A percentile compares a stretch with the other conserved stretches of the same genome.
phyloP scores from a whole-genome alignment of 2,113 vertebrate genomes.

The Brachirus orientalis region DNA sequence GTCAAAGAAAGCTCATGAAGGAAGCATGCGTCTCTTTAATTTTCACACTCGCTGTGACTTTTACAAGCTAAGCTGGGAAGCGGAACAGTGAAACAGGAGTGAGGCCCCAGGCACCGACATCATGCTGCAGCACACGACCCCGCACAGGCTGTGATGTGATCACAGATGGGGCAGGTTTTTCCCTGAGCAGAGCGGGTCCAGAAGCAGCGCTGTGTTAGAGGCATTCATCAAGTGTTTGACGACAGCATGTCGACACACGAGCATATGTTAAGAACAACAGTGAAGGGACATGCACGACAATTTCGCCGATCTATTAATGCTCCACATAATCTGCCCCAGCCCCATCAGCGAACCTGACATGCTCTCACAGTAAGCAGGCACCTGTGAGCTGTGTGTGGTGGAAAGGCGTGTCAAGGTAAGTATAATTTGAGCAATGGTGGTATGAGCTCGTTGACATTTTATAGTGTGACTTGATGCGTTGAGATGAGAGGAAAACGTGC shows the following conservation, averaged over 20 bases:
- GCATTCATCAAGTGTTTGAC: not conserved
- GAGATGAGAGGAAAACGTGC: not conserved
- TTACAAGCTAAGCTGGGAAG: constrained; percentile 65
- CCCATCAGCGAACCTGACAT: too few species aligned
- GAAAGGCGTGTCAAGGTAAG: constrained; percentile 15
- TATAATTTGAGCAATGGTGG: constrained; percentile 13
- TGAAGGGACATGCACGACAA: constrained; percentile 3
- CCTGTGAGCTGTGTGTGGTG: not conserved
- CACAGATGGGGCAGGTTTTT: constrained; percentile 18
- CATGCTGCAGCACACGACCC: constrained; percentile 16
- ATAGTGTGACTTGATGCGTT: constrained; percentile 15
- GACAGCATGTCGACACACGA: constrained; percentile 4
- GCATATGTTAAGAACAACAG: constrained; percentile 13
- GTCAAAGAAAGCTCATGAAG: constrained; percentile 66
- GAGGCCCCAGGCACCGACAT: constrained; percentile 28
- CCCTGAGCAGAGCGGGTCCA: constrained; percentile 30
- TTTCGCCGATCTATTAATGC: too few species aligned
- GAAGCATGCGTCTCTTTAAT: constrained; percentile 64
- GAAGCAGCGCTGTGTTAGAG: too few species aligned
- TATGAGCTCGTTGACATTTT: constrained; percentile 16
- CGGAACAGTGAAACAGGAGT: constrained; percentile 38
- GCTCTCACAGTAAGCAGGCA: constrained; percentile 33
- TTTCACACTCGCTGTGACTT: constrained; percentile 61
- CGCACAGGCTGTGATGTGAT: constrained; percentile 10
- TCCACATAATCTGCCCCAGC: too few species aligned